Evolutionary conservation across 2,113 vertebrate genomes (phyloP).

Genomic region (Ageneiosus marmoratus): DNA sequence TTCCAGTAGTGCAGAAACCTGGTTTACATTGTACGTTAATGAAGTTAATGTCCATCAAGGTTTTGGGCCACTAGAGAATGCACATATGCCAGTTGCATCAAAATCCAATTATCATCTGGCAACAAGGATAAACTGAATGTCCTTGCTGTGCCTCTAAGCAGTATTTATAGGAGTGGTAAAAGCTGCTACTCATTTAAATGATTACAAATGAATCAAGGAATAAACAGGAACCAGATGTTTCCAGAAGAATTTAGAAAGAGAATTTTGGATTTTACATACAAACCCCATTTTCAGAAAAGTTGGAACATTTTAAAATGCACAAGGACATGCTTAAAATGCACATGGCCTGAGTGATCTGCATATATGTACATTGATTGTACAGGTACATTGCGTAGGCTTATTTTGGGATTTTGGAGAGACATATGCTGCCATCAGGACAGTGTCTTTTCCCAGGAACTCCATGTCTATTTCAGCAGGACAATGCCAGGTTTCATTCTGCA

Average conservation of each 20-base stretch:
- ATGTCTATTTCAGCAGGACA: too few relatives aligned
- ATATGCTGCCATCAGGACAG: too few relatives aligned
- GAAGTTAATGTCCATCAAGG: slow-evolving; percentile 60
- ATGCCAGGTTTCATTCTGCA: too few relatives aligned
- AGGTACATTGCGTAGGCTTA: too few relatives aligned
- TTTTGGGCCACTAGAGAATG: slow-evolving; percentile 44
- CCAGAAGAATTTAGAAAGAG: not conserved
- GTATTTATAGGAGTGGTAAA: not conserved
- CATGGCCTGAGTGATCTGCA: too few relatives aligned
- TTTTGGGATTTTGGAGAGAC: too few relatives aligned
- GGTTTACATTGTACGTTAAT: slow-evolving; percentile 53
- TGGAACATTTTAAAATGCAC: too few relatives aligned
- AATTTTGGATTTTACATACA: not conserved
- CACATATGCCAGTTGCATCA: slow-evolving; percentile 57
- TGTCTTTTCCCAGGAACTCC: too few relatives aligned
- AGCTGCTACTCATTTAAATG: not conserved
- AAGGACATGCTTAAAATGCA: too few relatives aligned
- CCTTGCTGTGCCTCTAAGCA: not conserved
- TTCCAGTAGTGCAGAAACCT: slow-evolving; percentile 26
- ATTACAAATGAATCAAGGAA: not conserved
- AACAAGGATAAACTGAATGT: not conserved
- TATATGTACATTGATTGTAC: too few relatives aligned
- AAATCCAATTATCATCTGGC: slow-evolving; percentile 63
- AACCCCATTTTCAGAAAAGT: too few relatives aligned
- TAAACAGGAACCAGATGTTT: not conserved